phyloP scores from a whole-genome alignment of 2,888 invertebrate species.

The Orthosia cruda region DNA sequence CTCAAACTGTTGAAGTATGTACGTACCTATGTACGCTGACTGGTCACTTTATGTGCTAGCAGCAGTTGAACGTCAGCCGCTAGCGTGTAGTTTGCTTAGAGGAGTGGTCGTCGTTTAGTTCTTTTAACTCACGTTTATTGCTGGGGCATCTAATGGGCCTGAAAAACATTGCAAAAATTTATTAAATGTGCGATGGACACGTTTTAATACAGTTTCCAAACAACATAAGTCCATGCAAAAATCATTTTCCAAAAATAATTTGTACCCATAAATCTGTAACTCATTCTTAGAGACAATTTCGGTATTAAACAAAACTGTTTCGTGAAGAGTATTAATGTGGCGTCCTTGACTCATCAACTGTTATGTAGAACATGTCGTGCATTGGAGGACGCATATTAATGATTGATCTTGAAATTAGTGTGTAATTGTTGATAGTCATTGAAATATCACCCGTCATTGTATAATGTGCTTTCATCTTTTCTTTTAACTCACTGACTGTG shows the following conservation, averaged over 20 bases:
- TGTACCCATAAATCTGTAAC: background rate
- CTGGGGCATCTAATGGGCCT: background rate
- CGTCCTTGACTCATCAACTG: slow-evolving; percentile 8
- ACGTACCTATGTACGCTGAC: background rate
- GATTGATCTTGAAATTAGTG: background rate
- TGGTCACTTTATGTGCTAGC: background rate
- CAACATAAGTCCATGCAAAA: too few species aligned
- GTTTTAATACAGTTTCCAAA: too few species aligned
- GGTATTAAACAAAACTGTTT: background rate
- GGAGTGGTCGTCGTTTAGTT: background rate
- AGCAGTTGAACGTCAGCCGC: background rate
- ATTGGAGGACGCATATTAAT: slow-evolving; percentile 1
- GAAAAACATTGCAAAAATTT: background rate
- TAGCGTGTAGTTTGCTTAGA: background rate
- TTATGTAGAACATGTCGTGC: background rate
- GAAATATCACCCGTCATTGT: too few species aligned
- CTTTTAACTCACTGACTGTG: too few species aligned
- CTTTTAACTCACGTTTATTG: background rate
- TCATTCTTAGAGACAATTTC: background rate
- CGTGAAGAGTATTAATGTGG: slow-evolving; percentile 2
- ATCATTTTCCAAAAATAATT: too few species aligned
- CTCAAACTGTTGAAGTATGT: background rate
- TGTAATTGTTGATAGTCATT: background rate
- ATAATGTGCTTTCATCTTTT: too few species aligned
- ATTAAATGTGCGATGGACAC: too few species aligned